Evolutionary conservation across 1,140 invertebrate species (phyloP), one percentile per base, ranked within the genome.

Genomic region (Sarcophaga peregrina): DNA sequence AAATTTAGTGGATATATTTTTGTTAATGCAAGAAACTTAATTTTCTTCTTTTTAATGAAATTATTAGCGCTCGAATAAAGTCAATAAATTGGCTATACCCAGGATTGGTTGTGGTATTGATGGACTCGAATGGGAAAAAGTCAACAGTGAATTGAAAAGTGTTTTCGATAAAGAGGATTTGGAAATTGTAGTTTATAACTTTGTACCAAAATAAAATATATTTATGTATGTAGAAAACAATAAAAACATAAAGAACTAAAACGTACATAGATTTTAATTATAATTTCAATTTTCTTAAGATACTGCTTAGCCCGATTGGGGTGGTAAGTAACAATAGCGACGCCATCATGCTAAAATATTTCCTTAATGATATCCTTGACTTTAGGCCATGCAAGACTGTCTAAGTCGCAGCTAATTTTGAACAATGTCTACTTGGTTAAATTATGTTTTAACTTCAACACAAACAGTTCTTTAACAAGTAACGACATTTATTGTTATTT

Each of bases 91-190:
- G 52, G 92, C 93, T 7, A 93, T 94, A 85, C 94, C 94, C 2
- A 86, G 88, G 82, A 93, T 95, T 83, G 94, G 94, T 4, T 94
- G 93, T 87, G 94, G 94, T 68, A 90, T 94, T 17, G 94, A 95
- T 86, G 86, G 91, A 25, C 86, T 95, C 10, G 89, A 93, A 83
- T 95, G 94, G 94, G 85, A 87, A 5, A 88, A 91, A 62, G 93
- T 94, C 0, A 91, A 89, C 83, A 82, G 84, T 3, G 87, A 93
- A 82, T 84, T 94, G 4, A 86, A 91, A 80, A 87, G 91, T 72
- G 87, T 93, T 3, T 94, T 94, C 86, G 78, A 83, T 74, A 86
- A 91, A 37, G 87, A 90, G 80, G 85, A 90, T n/a, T 83, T 92
- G 54, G 87, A 92, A 76, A 92, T 93, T 81, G 86, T 86, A 6